A percentile compares a stretch with the other conserved stretches of the same genome.
These are phyloP conservation scores for Rissa tridactyla DNA, from an alignment of 2,113 vertebrate genomes.

Conservation along the genomic window DNA sequence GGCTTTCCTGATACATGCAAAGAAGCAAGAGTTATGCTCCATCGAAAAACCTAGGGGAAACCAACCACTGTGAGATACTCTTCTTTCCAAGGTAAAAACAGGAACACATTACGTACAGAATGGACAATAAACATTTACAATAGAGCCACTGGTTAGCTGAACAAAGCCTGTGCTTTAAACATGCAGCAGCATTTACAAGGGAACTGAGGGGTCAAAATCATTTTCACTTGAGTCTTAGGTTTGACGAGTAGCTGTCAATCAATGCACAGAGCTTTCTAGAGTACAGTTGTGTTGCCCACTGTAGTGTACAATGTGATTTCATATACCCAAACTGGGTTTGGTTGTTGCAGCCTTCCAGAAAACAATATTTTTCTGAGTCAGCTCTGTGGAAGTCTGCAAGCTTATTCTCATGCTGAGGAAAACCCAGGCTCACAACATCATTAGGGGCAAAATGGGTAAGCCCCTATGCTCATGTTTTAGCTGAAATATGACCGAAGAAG, in stretches of 20 bases:
- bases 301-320: not conserved
- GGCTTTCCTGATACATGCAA: not conserved
- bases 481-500: not conserved
- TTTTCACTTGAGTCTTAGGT: not conserved
- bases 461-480: not conserved
- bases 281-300: not conserved
- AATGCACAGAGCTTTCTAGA: not conserved
- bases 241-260: not conserved
- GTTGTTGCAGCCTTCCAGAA: not conserved
- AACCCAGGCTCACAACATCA: not conserved
- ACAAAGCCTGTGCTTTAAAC: not conserved
- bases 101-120: not conserved
- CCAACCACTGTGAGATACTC: not conserved
- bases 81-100: not conserved
- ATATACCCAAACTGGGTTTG: not conserved
- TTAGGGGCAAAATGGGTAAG: not conserved
- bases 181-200: not conserved
- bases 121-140: not conserved
- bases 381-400: not conserved
- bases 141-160: not conserved
- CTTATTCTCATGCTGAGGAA: not conserved
- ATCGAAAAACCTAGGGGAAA: not conserved
- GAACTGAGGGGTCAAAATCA: not conserved
- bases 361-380: not conserved
- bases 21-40: not conserved